phyloP scores from a whole-genome alignment of 2,888 invertebrate genomes.

The Heteromyza rotundicornis region DNA sequence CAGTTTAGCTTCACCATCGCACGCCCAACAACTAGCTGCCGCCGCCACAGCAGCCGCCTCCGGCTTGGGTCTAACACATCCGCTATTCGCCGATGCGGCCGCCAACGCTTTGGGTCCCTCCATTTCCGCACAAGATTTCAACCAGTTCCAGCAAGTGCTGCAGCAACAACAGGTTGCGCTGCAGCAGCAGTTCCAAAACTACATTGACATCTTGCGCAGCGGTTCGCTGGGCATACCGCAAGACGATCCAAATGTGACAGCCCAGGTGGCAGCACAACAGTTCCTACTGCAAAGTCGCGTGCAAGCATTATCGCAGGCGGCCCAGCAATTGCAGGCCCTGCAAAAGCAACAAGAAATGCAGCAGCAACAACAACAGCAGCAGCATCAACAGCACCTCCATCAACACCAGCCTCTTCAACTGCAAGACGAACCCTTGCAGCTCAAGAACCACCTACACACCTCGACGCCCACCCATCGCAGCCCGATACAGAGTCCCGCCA shows the following conservation, averaged over 20 bases:
- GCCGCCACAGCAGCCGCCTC: slow-evolving; percentile 35
- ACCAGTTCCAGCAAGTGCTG: slow-evolving; percentile 56
- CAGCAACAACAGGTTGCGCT: slow-evolving; percentile 60
- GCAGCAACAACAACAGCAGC: slow-evolving; percentile 33
- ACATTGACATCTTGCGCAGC: slow-evolving; percentile 58
- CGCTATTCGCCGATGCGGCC: slow-evolving; percentile 41
- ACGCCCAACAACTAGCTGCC: slow-evolving; percentile 48
- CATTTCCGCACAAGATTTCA: slow-evolving; percentile 56
- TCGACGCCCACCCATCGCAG: slow-evolving; percentile 58
- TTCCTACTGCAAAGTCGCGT: slow-evolving; percentile 76
- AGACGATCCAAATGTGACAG: slow-evolving; percentile 55
- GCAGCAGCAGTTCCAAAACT: slow-evolving; percentile 61
- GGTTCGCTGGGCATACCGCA: slow-evolving; percentile 49
- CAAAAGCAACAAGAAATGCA: slow-evolving; percentile 71
- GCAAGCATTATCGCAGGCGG: slow-evolving; percentile 83
- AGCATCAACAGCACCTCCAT: slow-evolving; percentile 31
- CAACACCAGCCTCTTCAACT: slow-evolving; percentile 21
- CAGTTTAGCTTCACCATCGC: slow-evolving; percentile 47
- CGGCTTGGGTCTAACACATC: slow-evolving; percentile 42
- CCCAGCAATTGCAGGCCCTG: slow-evolving; percentile 81
- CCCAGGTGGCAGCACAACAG: slow-evolving; percentile 67
- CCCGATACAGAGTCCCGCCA: slow-evolving; percentile 45
- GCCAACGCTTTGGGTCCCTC: slow-evolving; percentile 33
- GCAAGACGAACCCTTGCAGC: slow-evolving; percentile 36
- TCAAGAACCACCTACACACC: slow-evolving; percentile 45